phyloP scores from a whole-genome alignment of 2,113 vertebrate genomes.

The Syngnathus floridae region DNA sequence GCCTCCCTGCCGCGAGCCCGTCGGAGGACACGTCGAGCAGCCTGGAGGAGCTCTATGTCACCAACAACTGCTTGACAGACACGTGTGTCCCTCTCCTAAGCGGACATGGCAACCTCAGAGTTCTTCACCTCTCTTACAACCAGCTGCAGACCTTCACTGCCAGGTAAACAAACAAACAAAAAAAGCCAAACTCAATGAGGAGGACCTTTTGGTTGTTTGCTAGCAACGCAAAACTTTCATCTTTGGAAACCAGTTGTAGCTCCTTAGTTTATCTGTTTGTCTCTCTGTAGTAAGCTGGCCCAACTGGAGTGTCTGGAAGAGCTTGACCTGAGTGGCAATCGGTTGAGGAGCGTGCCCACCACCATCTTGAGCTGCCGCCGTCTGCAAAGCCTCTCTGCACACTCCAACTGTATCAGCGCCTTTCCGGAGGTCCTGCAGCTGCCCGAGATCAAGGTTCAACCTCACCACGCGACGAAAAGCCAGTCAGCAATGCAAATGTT shows the following conservation, averaged over 20 bases:
- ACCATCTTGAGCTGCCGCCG: constrained; percentile 87
- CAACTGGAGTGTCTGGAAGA: constrained; percentile 94
- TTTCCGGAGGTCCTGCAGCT: constrained; percentile 96
- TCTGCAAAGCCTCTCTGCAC: constrained; percentile 88
- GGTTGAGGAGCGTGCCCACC: constrained; percentile 87
- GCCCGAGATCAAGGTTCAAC: constrained; percentile 85
- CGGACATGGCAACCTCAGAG: constrained; percentile 82
- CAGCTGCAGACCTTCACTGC: constrained; percentile 92
- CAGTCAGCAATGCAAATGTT: too few relatives aligned
- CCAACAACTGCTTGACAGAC: constrained; percentile 89
- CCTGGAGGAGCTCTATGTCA: constrained; percentile 90
- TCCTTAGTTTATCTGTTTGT: neutral
- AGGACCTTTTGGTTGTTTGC: too few relatives aligned
- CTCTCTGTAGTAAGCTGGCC: constrained; percentile 86
- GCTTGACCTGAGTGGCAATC: constrained; percentile 92
- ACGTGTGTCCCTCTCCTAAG: constrained; percentile 86
- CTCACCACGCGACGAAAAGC: neutral
- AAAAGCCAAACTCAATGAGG: neutral
- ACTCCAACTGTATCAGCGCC: constrained; percentile 89
- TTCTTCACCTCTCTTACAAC: constrained; percentile 93
- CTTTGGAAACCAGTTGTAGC: too few relatives aligned
- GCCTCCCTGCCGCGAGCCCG: constrained; percentile 81
- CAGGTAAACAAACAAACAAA: constrained; percentile 75
- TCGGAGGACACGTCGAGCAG: constrained; percentile 86
- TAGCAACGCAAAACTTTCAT: too few relatives aligned